Evolutionary conservation across 2,113 vertebrate species (phyloP), one percentile per base, ranked within the genome.

Genomic region (Nematolebias whitei): DNA sequence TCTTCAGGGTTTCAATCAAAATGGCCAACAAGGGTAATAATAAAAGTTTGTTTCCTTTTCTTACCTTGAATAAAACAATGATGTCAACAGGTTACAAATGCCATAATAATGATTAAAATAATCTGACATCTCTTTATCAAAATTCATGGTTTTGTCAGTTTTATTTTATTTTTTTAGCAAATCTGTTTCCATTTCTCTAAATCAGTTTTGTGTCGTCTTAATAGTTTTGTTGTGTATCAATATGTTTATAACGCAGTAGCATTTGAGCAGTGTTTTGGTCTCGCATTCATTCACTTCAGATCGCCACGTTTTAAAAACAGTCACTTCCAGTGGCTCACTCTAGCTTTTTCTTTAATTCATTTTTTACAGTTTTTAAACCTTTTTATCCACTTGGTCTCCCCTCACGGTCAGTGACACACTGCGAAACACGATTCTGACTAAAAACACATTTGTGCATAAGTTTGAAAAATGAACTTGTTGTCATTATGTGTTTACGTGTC

Each of bases 31-130:
- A 2, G 15, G 43, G 44, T 45, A n/a, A 10, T 19, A 45, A 45
- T n/a, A 10, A n/a, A 45, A 45, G 4, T 9, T 19, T 19, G 4
- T 45, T 7, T 45, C 15, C n/a, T 18, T n/a, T 45, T 10, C 4
- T 45, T 45, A 45, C 44, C 18, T 45, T 22, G 45, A 47, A 47
- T n/a, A 47, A 47, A 47, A 19, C 45, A 47, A 47, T 47, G n/a
- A 47, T 47, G 45, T 47, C 45, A 47, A 12, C 26, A 29, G 26
- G n/a, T 19, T 13, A 47, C 18, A 47, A 19, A 47, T 19, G 19
- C 45, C 19, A 47, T 47, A 47, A 47, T 22, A 19, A 5, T 3
- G 19, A 47, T 19, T 3, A 10, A 12, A 22, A 12, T n/a, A 29
- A 29, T 22, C 19, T 20, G n/a, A 22, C 12, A 20, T 47, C 20